Evolutionary conservation across 2,888 invertebrate genomes (phyloP), one percentile per base, ranked within the genome.

Genomic region (Apamea crenata): DNA sequence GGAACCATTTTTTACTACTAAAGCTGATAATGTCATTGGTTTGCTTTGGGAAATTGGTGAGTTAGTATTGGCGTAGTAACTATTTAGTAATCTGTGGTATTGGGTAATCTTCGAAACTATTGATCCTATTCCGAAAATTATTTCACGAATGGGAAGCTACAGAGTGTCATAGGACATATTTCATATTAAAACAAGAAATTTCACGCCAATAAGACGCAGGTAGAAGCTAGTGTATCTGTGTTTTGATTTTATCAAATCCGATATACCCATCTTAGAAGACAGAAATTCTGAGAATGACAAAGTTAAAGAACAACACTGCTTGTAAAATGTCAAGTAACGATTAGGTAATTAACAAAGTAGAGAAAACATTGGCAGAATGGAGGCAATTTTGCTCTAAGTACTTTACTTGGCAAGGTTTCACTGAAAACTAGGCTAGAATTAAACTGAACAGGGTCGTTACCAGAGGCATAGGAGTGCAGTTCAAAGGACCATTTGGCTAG

Each of bases 371-470:
- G 86, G 82, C 85, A 86, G 73, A 47, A 68, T 50, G 44, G 40
- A 86, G 70, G 68, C 83, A 84, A 87, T 88, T 88, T 80, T 56
- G 50, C 25, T 61, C 69, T 32, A 76, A 74, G 74, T 75, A 75
- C 67, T 72, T 61, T 6, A 80, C 14, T 83, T 87, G 83, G 83
- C 85, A 88, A 83, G 56, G 81, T 59, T 75, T 81, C 18, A 12
- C 40, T 32, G 63, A 69, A 80, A 83, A 82, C 61, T 78, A 63
- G 79, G 65, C 70, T 69, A 50, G 67, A 79, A 77, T 77, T 61
- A 50, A 82, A 56, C 74, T 73, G 74, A 74, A 74, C 69, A 40
- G n/a, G 61, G 44, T 72, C 67, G 74, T 74, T 71, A 50, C 71
- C 59, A 70, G 47, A 40, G 47, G 59, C 47, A 59, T 36, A 56